Conservation (phyloP, 2,888 invertebrate genomes). For the Phlogophora meticulosa region DNA sequence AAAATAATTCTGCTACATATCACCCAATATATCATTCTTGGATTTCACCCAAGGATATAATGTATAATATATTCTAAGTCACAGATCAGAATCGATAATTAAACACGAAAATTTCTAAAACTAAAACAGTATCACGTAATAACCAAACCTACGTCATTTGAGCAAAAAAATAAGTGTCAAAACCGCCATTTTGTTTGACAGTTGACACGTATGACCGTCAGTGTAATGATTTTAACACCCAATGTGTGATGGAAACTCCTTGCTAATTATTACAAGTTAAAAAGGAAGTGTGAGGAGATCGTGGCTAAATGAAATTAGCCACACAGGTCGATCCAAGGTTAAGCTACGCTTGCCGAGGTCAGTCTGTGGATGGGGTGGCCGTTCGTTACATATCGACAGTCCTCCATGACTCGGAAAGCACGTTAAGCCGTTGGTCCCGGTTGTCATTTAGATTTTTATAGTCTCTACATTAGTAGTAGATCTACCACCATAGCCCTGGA, state of each 20-base stretch:
- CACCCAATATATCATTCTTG: slow-evolving; percentile 2
- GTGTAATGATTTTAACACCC: slow-evolving; percentile 40
- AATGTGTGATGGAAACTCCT: slow-evolving; percentile 26
- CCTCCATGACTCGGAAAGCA: too few species aligned
- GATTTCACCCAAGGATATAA: neutral
- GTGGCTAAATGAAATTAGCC: too few species aligned
- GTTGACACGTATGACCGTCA: slow-evolving; percentile 46
- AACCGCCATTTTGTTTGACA: slow-evolving; percentile 53
- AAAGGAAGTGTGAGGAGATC: slow-evolving; percentile 6
- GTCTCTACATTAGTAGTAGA: too few species aligned
- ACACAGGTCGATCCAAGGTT: too few species aligned
- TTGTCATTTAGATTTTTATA: too few species aligned
- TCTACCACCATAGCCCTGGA: too few species aligned
- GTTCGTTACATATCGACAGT: too few species aligned
- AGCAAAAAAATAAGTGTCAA: slow-evolving; percentile 44
- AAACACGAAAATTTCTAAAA: slow-evolving; percentile 45
- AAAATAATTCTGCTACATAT: slow-evolving; percentile 1
- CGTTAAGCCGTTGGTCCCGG: too few species aligned
- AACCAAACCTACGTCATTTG: slow-evolving; percentile 45
- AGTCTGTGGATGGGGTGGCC: too few species aligned
- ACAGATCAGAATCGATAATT: slow-evolving; percentile 27
- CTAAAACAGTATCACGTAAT: slow-evolving; percentile 40
- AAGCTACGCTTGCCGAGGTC: too few species aligned
- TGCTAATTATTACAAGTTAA: slow-evolving; percentile 27
- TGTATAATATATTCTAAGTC: slow-evolving; percentile 1